These are phyloP conservation scores for Bubo bubo DNA, from an alignment of 2,113 vertebrate species.

Conservation along the genomic window DNA sequence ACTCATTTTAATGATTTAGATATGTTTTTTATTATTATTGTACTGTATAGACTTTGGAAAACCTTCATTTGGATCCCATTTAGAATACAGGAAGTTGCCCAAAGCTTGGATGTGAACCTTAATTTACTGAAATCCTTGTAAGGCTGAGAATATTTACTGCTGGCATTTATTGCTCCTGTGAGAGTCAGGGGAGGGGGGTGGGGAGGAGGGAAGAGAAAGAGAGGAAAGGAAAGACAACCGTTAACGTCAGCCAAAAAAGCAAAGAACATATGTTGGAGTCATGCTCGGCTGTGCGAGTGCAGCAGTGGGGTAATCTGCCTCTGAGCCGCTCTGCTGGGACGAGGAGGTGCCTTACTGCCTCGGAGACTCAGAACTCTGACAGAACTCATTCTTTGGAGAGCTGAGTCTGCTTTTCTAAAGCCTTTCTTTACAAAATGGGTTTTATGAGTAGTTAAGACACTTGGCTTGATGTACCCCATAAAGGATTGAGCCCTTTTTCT, in stretches of 20 bases:
- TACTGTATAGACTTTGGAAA: slow-evolving; percentile 60
- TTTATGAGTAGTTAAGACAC: neutral
- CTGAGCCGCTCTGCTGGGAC: neutral
- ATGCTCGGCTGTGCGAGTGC: neutral
- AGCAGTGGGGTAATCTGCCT: neutral
- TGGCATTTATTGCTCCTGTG: slow-evolving; percentile 71
- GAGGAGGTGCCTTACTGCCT: neutral
- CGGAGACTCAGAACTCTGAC: neutral
- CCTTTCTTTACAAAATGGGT: neutral
- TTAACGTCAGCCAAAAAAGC: slow-evolving; percentile 53
- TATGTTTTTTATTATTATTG: slow-evolving; percentile 64
- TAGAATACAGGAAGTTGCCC: slow-evolving; percentile 69
- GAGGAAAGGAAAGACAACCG: slow-evolving; percentile 5
- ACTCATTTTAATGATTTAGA: slow-evolving; percentile 69
- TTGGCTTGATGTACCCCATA: neutral
- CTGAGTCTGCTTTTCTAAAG: neutral
- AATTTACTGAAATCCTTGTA: slow-evolving; percentile 70
- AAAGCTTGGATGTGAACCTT: slow-evolving; percentile 64
- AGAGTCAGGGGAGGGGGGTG: neutral
- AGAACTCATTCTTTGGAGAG: neutral
- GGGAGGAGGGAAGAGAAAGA: neutral
- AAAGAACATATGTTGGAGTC: slow-evolving; percentile 29
- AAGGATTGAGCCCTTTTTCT: neutral
- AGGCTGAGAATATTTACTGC: slow-evolving; percentile 67
- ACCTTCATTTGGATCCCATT: slow-evolving; percentile 68